Conservation (phyloP, 1,140 invertebrate genomes). For the Megalonaias nervosa region DNA sequence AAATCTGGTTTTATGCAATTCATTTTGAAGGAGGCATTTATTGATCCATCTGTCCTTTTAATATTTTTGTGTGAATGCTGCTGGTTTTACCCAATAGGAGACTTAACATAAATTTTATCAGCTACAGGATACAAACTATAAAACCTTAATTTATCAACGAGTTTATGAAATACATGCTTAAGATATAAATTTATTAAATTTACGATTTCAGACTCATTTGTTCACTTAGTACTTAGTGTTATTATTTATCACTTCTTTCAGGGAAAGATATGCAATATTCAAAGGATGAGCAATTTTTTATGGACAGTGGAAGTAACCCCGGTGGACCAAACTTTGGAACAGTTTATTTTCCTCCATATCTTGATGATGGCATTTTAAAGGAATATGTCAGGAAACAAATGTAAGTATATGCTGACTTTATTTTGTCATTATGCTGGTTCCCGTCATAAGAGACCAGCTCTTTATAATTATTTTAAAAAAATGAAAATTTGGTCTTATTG, state of each 20-base stretch:
- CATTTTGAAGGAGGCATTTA: too few relatives aligned
- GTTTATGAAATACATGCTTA: too few relatives aligned
- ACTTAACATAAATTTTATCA: too few relatives aligned
- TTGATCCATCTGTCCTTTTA: too few relatives aligned
- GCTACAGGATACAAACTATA: too few relatives aligned
- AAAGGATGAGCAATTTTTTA: slow-evolving; percentile 34
- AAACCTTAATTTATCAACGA: too few relatives aligned
- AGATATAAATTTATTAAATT: too few relatives aligned
- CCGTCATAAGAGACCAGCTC: not conserved
- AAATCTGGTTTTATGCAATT: too few relatives aligned
- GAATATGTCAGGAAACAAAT: slow-evolving; percentile 65
- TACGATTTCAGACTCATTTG: too few relatives aligned
- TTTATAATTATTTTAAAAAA: not conserved
- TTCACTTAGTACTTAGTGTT: too few relatives aligned
- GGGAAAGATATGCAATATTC: slow-evolving; percentile 38
- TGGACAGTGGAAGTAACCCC: slow-evolving; percentile 7
- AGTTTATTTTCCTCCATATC: slow-evolving; percentile 47
- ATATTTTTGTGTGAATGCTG: too few relatives aligned
- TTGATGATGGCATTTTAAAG: slow-evolving; percentile 52
- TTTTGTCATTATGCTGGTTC: not conserved
- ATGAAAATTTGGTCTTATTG: not conserved
- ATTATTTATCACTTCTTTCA: slow-evolving; percentile 3
- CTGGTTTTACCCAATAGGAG: too few relatives aligned
- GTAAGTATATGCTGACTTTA: slow-evolving; percentile 46
- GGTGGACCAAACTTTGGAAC: slow-evolving; percentile 28